phyloP scores from a whole-genome alignment of 2,797 vertebrate species.

The Falco berigora region DNA sequence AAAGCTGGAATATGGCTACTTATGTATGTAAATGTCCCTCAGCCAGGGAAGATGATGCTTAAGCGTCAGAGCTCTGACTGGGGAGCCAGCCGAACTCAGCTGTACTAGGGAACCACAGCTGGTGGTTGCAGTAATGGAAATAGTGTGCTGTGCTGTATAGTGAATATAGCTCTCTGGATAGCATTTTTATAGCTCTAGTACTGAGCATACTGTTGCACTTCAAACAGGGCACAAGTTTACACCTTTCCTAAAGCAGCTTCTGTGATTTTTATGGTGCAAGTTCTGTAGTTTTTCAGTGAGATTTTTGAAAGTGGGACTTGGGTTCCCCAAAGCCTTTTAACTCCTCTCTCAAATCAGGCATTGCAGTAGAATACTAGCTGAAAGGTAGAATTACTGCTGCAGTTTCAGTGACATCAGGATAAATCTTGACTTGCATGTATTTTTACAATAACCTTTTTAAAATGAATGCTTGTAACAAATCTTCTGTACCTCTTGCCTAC shows the following conservation, averaged over 20 bases:
- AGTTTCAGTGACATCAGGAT: neutral
- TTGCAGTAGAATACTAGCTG: neutral
- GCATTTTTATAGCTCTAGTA: neutral
- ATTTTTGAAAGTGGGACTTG: neutral
- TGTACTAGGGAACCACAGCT: neutral
- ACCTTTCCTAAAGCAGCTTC: neutral
- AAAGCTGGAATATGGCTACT: neutral
- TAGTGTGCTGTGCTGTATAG: neutral
- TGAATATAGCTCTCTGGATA: neutral
- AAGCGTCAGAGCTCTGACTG: neutral
- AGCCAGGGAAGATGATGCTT: neutral
- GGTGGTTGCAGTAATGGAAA: neutral
- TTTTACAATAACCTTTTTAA: neutral
- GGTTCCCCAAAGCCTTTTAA: neutral
- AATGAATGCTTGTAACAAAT: neutral
- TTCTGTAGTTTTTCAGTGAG: neutral
- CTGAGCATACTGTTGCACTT: neutral
- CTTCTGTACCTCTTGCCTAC: neutral
- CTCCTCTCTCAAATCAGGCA: neutral
- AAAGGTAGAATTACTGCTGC: neutral
- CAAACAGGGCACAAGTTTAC: neutral
- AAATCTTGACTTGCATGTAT: neutral
- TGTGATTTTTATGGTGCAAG: rapidly evolving
- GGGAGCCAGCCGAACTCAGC: neutral
- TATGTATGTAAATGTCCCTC: neutral